Base-by-base conservation (phyloP, 2,797 vertebrate species). In the Molothrus aeneus region DNA sequence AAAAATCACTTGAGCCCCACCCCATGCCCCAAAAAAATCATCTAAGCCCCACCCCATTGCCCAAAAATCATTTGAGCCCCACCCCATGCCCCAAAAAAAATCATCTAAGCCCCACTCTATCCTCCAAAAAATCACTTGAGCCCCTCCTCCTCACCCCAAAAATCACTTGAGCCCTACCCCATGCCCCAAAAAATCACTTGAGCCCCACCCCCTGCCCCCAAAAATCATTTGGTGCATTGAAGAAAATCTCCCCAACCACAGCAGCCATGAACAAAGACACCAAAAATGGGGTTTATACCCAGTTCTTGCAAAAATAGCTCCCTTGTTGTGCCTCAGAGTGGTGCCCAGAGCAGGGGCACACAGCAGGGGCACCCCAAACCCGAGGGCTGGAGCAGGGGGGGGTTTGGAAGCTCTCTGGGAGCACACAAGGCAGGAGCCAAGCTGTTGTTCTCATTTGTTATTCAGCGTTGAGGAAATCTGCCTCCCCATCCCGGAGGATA, bases 401-500 rank as follows among this genome's bases (percentile, higher is more conserved):
- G 79, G 20, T 48, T 86, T 70, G 48, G 93, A 57, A 12, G 10
- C 78, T 45, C 51, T 56, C 36, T 0, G 20, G 91, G 63, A 84
- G 32, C 31, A 31, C 80, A 71, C 1, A 9, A 84, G 70, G 34
- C 83, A 38, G 79, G 36, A 61, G 60, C 42, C 90, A 73, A 93
- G 78, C 92, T 86, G 78, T 70, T 96, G 92, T 90, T 93, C 81
- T 92, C 78, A 18, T 85, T 93, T 96, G 77, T 80, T 85, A 81
- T 94, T 88, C 92, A 75, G 69, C 3, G 19, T 42, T 82, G 57
- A 68, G 72, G 72, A 91, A 97, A 91, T 75, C 66, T 83, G 87
- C 87, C 75, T 93, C 88, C 54, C 75, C 95, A 48, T 88, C 88
- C 95, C 18, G 11, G 54, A 96, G 95, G 68, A 97, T 97, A 96